Conservation (phyloP, 2,113 vertebrate species). For the Ciconia boyciana region DNA sequence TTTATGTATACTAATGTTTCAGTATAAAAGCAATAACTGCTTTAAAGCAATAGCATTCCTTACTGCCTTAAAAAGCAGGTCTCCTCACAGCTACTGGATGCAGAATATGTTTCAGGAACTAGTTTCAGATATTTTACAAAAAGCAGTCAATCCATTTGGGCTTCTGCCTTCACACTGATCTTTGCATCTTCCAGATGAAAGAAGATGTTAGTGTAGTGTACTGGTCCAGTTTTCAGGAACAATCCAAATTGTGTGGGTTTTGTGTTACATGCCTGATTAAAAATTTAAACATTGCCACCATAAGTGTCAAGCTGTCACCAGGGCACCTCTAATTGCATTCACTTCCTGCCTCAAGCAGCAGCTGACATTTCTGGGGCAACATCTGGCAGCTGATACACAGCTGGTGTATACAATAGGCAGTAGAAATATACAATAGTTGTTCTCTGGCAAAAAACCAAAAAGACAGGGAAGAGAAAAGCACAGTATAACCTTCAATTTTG, state of each 20-base stretch:
- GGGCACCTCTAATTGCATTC: background rate
- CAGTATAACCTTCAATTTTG: background rate
- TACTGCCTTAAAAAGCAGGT: background rate
- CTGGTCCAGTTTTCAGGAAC: background rate
- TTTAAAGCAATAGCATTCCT: background rate
- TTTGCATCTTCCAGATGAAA: background rate
- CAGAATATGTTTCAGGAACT: background rate
- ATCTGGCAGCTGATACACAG: background rate
- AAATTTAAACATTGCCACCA: background rate
- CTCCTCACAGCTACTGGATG: background rate
- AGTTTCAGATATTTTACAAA: background rate
- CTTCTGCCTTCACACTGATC: accelerated
- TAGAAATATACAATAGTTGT: background rate
- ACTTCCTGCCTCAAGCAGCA: background rate
- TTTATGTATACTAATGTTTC: background rate
- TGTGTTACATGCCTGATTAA: background rate
- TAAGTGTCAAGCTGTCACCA: background rate
- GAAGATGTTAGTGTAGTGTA: background rate
- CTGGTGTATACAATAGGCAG: background rate
- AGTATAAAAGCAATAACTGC: background rate
- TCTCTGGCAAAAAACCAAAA: background rate
- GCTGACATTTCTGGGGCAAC: constrained; percentile 24
- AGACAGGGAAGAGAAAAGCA: background rate
- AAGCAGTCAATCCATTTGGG: background rate
- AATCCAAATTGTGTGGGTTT: background rate